A percentile compares a stretch with the other conserved stretches of the same genome.
Conservation (phyloP, 2,888 invertebrate species). For the Dryomyza anilis region DNA sequence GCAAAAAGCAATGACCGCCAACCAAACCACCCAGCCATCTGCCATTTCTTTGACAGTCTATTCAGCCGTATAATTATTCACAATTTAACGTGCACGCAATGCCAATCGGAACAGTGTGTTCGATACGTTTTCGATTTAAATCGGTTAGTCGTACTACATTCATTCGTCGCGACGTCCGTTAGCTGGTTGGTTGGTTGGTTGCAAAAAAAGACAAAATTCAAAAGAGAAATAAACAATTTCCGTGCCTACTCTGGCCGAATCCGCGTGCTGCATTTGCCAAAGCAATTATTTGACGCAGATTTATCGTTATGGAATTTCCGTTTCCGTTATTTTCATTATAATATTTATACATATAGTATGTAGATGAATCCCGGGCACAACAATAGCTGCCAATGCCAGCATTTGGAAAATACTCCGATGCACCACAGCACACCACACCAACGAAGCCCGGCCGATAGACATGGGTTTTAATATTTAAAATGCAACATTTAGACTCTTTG, state of each 20-base stretch:
- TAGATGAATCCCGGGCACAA: too few relatives aligned
- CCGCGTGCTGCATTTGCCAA: conserved; percentile 13
- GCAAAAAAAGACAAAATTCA: background rate
- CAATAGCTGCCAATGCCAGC: background rate
- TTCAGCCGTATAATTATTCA: conserved; percentile 2
- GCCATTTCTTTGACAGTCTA: too few relatives aligned
- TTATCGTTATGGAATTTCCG: conserved; percentile 21
- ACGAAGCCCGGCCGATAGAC: too few relatives aligned
- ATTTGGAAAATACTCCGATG: too few relatives aligned
- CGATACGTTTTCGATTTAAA: background rate
- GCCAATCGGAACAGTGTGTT: conserved; percentile 1
- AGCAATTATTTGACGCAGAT: conserved; percentile 22
- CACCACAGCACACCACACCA: too few relatives aligned
- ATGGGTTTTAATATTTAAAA: too few relatives aligned
- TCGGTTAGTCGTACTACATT: too few relatives aligned
- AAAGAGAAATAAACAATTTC: conserved; percentile 18
- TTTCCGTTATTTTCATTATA: conserved; percentile 16
- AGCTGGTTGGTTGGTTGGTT: background rate
- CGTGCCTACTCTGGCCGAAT: conserved; percentile 3
- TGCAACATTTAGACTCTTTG: too few relatives aligned
- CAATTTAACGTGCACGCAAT: conserved; percentile 9
- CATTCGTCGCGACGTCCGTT: background rate
- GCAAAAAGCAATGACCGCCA: too few relatives aligned
- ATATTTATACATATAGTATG: too few relatives aligned
- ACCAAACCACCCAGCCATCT: too few relatives aligned